These are phyloP conservation scores for Pseudoatta argentina DNA, from an alignment of 1,140 invertebrate genomes.

Conservation along the genomic window DNA sequence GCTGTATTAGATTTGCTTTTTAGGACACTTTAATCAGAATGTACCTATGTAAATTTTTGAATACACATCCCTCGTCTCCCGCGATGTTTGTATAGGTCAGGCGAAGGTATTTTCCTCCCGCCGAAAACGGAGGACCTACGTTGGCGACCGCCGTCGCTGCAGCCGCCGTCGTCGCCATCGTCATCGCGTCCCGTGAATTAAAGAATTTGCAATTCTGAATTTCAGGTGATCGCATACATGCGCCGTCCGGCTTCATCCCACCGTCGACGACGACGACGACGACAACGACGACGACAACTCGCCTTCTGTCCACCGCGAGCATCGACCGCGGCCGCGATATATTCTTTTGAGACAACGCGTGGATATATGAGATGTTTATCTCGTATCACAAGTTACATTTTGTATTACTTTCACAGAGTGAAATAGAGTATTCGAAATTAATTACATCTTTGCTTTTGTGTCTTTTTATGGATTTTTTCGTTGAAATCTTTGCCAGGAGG, in stretches of 20 bases:
- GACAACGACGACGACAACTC: conserved; percentile 44
- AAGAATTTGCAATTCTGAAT: conserved; percentile 87
- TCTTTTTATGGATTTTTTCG: background rate
- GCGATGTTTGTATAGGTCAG: conserved; percentile 87
- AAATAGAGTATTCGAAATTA: background rate
- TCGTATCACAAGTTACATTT: background rate
- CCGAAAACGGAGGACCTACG: conserved; percentile 64
- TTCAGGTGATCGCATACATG: conserved; percentile 80
- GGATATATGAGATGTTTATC: conserved; percentile 20
- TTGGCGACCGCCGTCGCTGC: conserved; percentile 39
- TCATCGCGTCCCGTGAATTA: conserved; percentile 83
- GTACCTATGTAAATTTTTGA: conserved; percentile 88
- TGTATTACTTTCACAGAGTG: background rate
- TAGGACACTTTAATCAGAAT: conserved; percentile 87
- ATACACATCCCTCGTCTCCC: conserved; percentile 84
- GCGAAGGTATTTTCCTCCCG: conserved; percentile 85
- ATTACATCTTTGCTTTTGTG: background rate
- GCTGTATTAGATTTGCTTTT: conserved; percentile 86
- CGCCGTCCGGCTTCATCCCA: conserved; percentile 70
- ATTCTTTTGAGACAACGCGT: conserved; percentile 28
- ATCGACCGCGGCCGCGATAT: conserved; percentile 64
- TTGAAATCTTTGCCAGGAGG: background rate
- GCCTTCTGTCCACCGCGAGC: conserved; percentile 62
- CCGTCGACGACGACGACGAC: conserved; percentile 34
- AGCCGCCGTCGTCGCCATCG: conserved; percentile 48